A percentile compares a stretch with the other conserved stretches of the same genome.
These are phyloP conservation scores for Molossus molossus DNA, from an alignment of 2,797 vertebrate genomes.

Conservation along the genomic window DNA sequence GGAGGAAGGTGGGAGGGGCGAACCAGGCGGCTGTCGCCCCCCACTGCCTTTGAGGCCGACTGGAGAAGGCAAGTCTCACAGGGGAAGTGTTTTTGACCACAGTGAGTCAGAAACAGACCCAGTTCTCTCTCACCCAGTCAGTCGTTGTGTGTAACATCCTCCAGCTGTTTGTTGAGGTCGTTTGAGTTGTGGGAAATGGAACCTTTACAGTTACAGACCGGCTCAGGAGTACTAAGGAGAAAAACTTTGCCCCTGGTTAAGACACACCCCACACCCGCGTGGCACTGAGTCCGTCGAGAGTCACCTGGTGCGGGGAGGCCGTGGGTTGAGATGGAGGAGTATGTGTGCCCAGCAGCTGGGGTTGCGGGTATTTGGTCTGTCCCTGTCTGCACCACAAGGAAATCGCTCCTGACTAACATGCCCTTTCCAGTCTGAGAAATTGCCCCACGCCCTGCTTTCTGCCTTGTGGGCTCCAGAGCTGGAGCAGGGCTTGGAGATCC, in stretches of 20 bases:
- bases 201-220: neutral
- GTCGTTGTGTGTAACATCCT: constrained; percentile 59
- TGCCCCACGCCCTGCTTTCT: neutral
- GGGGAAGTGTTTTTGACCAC: constrained; percentile 80
- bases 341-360: neutral
- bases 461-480: neutral
- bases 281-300: neutral
- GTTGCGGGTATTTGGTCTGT: neutral
- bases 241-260: constrained; percentile 51
- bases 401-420: neutral
- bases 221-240: neutral
- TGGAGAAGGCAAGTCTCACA: neutral
- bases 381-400: neutral
- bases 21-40: neutral
- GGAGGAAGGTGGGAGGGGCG: neutral
- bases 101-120: constrained; percentile 76
- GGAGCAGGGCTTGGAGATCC: neutral
- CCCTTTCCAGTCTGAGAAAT: neutral
- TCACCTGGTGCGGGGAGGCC: neutral
- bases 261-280: neutral
- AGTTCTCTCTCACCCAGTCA: neutral
- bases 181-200: constrained; percentile 50
- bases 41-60: neutral
- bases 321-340: neutral
- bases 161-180: neutral